These are phyloP conservation scores for Tridacna gigas DNA, from an alignment of 2,888 invertebrate genomes.

Conservation along the genomic window DNA sequence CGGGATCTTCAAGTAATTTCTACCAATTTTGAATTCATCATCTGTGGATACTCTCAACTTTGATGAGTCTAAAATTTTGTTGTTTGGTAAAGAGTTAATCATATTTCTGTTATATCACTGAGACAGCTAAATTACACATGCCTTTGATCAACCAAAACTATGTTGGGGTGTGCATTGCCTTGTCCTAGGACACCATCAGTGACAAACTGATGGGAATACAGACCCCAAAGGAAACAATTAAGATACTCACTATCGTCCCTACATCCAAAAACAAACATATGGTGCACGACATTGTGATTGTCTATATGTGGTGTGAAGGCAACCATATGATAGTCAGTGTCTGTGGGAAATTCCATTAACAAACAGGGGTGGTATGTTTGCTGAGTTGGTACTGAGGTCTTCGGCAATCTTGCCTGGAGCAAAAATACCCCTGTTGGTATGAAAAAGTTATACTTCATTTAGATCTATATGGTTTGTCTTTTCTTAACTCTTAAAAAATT, in stretches of 20 bases:
- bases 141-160: too few species aligned
- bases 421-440: slow-evolving; percentile 35
- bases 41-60: too few species aligned
- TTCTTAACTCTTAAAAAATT: not conserved
- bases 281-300: slow-evolving; percentile 58
- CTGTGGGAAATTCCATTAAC: slow-evolving; percentile 47
- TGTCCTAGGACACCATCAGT: too few species aligned
- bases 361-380: slow-evolving; percentile 62
- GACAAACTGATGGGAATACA: not conserved
- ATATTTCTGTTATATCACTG: too few species aligned
- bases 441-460: not conserved
- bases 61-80: too few species aligned
- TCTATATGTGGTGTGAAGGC: slow-evolving; percentile 49
- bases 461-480: not conserved
- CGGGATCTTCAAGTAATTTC: too few species aligned
- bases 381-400: slow-evolving; percentile 38
- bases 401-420: slow-evolving; percentile 27
- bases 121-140: too few species aligned
- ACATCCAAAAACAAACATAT: slow-evolving; percentile 37
- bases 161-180: too few species aligned
- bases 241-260: not conserved
- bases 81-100: not conserved
- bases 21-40: too few species aligned
- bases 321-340: slow-evolving; percentile 57
- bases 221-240: not conserved